Evolutionary conservation across 2,113 vertebrate species (phyloP).

Genomic region (Ornithorhynchus anatinus): DNA sequence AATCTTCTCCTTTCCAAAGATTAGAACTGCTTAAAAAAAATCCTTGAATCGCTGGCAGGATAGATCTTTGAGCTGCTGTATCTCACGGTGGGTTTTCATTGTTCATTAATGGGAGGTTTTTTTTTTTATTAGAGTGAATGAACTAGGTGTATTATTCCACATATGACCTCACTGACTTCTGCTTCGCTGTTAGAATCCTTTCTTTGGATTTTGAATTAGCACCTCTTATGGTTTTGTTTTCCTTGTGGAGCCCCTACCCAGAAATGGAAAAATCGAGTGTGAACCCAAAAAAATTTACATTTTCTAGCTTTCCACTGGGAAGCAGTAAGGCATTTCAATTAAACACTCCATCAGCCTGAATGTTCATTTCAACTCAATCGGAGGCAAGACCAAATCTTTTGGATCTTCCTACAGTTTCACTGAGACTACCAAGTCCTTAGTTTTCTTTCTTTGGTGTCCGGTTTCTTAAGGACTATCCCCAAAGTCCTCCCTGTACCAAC

Average conservation of each 20-base stretch:
- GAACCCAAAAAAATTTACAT: background rate
- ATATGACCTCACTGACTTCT: conserved; percentile 2
- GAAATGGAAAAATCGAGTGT: background rate
- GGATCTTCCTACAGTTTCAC: background rate
- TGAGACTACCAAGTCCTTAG: background rate
- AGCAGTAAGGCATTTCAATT: background rate
- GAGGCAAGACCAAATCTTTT: background rate
- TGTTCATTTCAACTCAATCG: background rate
- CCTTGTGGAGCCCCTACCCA: background rate
- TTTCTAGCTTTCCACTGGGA: conserved; percentile 4
- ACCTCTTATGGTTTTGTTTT: conserved; percentile 7
- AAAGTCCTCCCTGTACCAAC: no score
- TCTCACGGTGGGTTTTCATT: conserved; percentile 21
- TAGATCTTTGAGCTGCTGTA: background rate
- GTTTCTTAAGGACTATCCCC: no score
- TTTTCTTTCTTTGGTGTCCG: background rate
- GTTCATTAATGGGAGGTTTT: background rate
- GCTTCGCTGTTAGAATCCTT: conserved; percentile 15
- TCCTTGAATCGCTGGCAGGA: background rate
- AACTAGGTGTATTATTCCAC: conserved; percentile 4
- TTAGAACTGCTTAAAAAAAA: background rate
- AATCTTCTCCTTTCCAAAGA: background rate
- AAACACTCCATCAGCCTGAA: background rate
- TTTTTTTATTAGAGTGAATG: conserved; percentile 27
- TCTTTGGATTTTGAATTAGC: background rate